Percentiles rank a stretch among this genome's conserved stretches.
phyloP scores from a whole-genome alignment of 2,888 invertebrate genomes.

The Meandrusa payeni region DNA sequence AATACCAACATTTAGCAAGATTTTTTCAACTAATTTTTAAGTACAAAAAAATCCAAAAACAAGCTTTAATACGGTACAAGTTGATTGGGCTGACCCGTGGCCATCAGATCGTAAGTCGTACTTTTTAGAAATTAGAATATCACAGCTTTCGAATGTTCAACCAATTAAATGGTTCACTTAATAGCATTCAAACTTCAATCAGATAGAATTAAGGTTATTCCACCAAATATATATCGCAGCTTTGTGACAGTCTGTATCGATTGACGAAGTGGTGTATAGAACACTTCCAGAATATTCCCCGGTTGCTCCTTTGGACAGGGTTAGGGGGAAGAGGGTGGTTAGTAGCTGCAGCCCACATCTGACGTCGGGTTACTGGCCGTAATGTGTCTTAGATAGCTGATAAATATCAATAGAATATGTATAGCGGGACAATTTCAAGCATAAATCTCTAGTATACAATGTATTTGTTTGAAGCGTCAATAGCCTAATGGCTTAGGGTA shows the following conservation, averaged over 20 bases:
- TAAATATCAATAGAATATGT: slow-evolving; percentile 8
- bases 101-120: too few species aligned
- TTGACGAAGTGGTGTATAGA: slow-evolving; percentile 7
- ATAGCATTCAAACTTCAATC: too few species aligned
- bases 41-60: too few species aligned
- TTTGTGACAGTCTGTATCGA: slow-evolving; percentile 7
- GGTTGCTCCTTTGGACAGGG: slow-evolving; percentile 19
- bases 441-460: not conserved
- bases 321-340: slow-evolving; percentile 18
- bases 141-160: too few species aligned
- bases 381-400: slow-evolving; percentile 26
- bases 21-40: too few species aligned
- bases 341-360: slow-evolving; percentile 39
- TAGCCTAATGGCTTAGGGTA: too few species aligned
- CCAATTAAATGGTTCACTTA: too few species aligned
- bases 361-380: slow-evolving; percentile 33
- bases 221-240: slow-evolving; percentile 6
- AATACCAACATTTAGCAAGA: too few species aligned
- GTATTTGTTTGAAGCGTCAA: not conserved
- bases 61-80: too few species aligned
- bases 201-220: too few species aligned
- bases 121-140: too few species aligned
- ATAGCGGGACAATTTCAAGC: slow-evolving; percentile 5
- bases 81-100: too few species aligned
- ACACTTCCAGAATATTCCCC: slow-evolving; percentile 16